Conservation (phyloP, 2,888 invertebrate genomes). For the Hecatera dysodea region DNA sequence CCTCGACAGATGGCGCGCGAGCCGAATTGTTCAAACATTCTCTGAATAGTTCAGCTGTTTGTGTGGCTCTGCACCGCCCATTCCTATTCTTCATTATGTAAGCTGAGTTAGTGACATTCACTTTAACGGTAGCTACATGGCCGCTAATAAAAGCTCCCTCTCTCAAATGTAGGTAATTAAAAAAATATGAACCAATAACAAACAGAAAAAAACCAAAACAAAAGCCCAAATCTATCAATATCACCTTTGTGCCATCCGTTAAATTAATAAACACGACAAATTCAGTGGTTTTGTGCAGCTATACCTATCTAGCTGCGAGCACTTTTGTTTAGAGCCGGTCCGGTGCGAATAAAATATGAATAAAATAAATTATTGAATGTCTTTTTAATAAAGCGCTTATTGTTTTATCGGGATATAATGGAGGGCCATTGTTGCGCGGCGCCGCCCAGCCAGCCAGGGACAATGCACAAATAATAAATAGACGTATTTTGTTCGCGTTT, state of each 20-base stretch:
- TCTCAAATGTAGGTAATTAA: constrained; percentile 4
- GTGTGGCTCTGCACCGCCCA: constrained; percentile 82
- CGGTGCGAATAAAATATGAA: constrained; percentile 88
- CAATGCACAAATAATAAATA: constrained; percentile 90
- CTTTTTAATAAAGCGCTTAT: constrained; percentile 90
- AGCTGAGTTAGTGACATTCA: constrained; percentile 29
- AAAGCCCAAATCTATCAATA: constrained; percentile 62
- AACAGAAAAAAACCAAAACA: constrained; percentile 48
- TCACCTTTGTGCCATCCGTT: constrained; percentile 47
- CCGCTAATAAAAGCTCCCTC: not conserved
- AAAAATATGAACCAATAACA: constrained; percentile 41
- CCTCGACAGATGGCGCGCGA: constrained; percentile 86
- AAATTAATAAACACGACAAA: constrained; percentile 57
- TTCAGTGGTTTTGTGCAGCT: constrained; percentile 57
- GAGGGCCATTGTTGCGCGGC: constrained; percentile 81
- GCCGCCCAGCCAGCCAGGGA: constrained; percentile 83
- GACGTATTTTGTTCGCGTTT: constrained; percentile 87
- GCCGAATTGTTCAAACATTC: constrained; percentile 83
- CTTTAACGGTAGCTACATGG: constrained; percentile 24
- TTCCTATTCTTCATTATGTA: constrained; percentile 66
- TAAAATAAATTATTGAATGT: constrained; percentile 90
- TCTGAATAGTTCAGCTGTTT: constrained; percentile 83
- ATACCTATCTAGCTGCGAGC: constrained; percentile 74
- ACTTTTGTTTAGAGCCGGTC: constrained; percentile 81
- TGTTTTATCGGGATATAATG: constrained; percentile 89